Evolutionary conservation across 2,888 invertebrate species (phyloP), one percentile per base, ranked within the genome.

Genomic region (Sarcophaga caerulescens): DNA sequence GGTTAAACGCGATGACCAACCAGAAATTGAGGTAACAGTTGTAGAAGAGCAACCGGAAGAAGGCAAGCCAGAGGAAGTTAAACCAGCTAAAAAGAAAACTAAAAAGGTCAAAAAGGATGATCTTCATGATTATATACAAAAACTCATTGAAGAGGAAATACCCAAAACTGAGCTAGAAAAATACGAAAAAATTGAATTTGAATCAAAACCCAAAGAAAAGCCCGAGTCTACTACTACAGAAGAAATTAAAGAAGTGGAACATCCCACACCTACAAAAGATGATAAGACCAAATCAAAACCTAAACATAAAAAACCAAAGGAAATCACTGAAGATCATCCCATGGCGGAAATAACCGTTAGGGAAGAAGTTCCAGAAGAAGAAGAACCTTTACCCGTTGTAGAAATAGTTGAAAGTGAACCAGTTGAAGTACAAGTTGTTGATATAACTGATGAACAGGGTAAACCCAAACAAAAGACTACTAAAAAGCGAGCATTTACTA

Each of bases 81-180:
- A 91, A 70, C 83, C 89, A 17, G 82, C 88, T 2, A 93, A 91
- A 89, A 93, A 90, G 87, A 92, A 90, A 91, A 89, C 89, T 0
- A 92, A 90, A 82, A 93, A 90, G 85, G 89, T 92, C 74, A 91
- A 90, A 60, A 91, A 92, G 63, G 89, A 91, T 79, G 93, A 93
- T 17, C 85, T 93, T 3, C 91, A 93, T 75, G 93, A 90, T 17
- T 93, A 93, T 70, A 92, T 93, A 69, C 91, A 92, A 78, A 90
- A 90, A 47, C 88, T 93, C 0, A 92, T 93, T 47, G 91, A 93
- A 73, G 90, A 91, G 3, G 92, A 93, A 76, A 93, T 93, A 87
- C 91, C 92, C 17, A 90, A 92, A 87, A 93, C 93, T 1, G 93
- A 93, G 87, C 90, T 93, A 1, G 93, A 94, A 84, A 93, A 93